These are phyloP conservation scores for Pelochelys cantorii DNA, from an alignment of 2,797 vertebrate species.

Conservation along the genomic window DNA sequence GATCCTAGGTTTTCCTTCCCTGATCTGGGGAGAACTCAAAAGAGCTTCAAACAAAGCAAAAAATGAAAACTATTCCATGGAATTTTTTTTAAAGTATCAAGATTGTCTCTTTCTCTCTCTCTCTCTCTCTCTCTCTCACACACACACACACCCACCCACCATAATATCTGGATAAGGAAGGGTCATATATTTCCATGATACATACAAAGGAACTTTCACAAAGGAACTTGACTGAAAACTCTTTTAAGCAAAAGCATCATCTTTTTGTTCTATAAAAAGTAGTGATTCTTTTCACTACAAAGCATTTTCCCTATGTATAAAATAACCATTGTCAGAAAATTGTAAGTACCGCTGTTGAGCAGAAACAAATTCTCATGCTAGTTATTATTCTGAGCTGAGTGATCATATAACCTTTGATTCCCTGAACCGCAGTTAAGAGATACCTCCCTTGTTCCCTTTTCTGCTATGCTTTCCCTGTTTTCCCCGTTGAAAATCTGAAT, in stretches of 20 bases:
- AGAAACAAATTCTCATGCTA: not conserved
- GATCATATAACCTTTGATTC: not conserved
- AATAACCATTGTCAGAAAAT: slow-evolving; percentile 2
- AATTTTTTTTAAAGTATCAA: not conserved
- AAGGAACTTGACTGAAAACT: not conserved
- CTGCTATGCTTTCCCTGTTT: not conserved
- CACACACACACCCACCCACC: too few species aligned
- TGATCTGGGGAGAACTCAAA: not conserved
- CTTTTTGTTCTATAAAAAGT: not conserved
- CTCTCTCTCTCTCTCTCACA: too few species aligned
- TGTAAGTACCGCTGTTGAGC: not conserved
- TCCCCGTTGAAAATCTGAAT: not conserved
- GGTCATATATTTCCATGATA: not conserved
- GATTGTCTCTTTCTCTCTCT: not conserved
- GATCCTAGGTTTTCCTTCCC: not conserved
- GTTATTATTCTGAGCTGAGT: not conserved
- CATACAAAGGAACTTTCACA: not conserved
- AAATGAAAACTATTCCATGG: not conserved
- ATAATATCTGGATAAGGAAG: not conserved
- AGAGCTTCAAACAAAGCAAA: not conserved
- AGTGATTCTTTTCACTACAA: slow-evolving; percentile 3
- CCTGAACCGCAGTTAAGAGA: not conserved
- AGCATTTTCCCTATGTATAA: not conserved
- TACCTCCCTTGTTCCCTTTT: not conserved
- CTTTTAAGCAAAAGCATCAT: not conserved